phyloP scores from a whole-genome alignment of 2,113 vertebrate genomes.

The Cynopterus brachyotis region DNA sequence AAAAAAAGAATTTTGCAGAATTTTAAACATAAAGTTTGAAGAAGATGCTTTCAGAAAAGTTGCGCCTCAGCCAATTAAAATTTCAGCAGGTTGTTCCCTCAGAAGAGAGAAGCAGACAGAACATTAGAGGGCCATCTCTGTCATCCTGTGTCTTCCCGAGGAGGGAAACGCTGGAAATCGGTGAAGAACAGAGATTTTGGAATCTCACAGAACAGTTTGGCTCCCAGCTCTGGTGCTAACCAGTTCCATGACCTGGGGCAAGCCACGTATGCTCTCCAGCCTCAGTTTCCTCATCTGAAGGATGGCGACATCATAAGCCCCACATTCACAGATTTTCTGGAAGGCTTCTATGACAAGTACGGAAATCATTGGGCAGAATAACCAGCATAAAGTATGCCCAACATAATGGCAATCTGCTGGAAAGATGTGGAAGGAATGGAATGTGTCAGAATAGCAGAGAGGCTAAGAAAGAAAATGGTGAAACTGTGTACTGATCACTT shows the following conservation, averaged over 20 bases:
- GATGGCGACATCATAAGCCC: neutral
- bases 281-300: neutral
- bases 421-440: neutral
- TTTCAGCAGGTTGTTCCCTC: neutral
- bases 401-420: neutral
- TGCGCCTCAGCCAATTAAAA: slow-evolving; percentile 15
- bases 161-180: neutral
- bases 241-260: neutral
- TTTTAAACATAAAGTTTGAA: slow-evolving; percentile 35
- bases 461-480: neutral
- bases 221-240: neutral
- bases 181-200: neutral
- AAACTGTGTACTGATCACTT: neutral
- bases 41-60: slow-evolving; percentile 24
- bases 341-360: neutral
- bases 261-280: neutral
- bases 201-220: neutral
- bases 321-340: neutral
- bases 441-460: neutral
- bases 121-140: neutral
- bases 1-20: neutral
- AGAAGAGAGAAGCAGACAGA: neutral
- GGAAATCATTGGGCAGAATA: neutral
- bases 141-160: neutral
- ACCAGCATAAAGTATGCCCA: neutral